Evolutionary conservation across 2,888 invertebrate species (phyloP).

Genomic region (Diaperis boleti): DNA sequence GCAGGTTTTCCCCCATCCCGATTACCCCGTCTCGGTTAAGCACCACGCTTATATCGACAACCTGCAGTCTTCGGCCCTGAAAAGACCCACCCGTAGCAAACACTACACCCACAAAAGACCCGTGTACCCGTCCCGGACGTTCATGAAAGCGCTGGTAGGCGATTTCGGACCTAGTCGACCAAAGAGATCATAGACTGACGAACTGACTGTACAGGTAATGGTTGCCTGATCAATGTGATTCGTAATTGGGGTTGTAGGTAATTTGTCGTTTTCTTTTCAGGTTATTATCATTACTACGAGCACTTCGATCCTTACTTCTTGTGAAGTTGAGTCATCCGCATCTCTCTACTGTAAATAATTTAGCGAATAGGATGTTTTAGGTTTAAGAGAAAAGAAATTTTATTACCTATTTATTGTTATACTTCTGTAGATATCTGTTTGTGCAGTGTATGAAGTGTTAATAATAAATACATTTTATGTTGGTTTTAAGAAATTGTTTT

Average conservation of each 20-base stretch:
- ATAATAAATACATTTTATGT: not conserved
- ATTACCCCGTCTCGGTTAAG: constrained; percentile 1
- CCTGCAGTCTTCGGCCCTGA: not conserved
- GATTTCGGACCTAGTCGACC: constrained; percentile 61
- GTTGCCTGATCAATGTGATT: not conserved
- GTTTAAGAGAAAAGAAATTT: not conserved
- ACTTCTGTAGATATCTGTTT: constrained; percentile 12
- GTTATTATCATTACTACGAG: constrained; percentile 40
- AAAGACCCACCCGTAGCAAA: constrained; percentile 19
- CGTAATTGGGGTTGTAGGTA: not conserved
- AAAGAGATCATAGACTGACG: constrained; percentile 59
- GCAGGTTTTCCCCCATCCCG: constrained; percentile 1
- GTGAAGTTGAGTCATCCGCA: not conserved
- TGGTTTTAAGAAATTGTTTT: no score
- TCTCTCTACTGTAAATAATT: constrained; percentile 15
- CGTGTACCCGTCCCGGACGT: constrained; percentile 8
- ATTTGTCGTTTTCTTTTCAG: constrained; percentile 24
- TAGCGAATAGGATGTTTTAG: not conserved
- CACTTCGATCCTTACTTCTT: constrained; percentile 46
- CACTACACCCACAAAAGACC: constrained; percentile 17
- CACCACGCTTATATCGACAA: constrained; percentile 11
- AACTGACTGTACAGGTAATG: constrained; percentile 36
- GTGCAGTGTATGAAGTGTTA: constrained; percentile 6
- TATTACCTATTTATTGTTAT: constrained; percentile 20
- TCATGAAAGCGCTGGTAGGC: constrained; percentile 57